Evolutionary conservation across 2,888 invertebrate genomes (phyloP).

Genomic region (Ethmia dodecea): DNA sequence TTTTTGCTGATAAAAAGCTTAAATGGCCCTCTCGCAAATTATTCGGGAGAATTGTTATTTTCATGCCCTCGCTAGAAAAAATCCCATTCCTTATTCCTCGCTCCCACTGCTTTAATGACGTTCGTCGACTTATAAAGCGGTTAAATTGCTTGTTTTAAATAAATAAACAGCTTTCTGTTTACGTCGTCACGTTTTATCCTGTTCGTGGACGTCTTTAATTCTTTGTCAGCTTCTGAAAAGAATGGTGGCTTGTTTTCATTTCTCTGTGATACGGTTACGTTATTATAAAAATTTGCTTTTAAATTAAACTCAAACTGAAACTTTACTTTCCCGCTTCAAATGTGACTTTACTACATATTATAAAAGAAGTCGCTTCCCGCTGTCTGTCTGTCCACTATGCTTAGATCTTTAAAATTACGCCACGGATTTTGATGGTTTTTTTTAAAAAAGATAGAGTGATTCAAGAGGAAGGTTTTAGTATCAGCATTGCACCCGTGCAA

Average conservation of each 20-base stretch:
- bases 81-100: constrained; percentile 48
- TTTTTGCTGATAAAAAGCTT: constrained; percentile 68
- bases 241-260: constrained; percentile 3
- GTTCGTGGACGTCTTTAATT: constrained; percentile 21
- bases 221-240: constrained; percentile 21
- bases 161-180: constrained; percentile 49
- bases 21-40: constrained; percentile 66
- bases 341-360: no score
- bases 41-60: constrained; percentile 67
- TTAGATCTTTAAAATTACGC: no score
- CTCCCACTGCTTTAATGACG: constrained; percentile 44
- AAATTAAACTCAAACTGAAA: no score
- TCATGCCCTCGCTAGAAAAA: constrained; percentile 47
- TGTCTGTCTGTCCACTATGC: no score
- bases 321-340: no score
- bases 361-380: no score
- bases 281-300: no score
- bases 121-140: constrained; percentile 49
- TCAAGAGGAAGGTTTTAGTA: no score
- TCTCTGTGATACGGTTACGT: no score
- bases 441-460: no score
- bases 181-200: constrained; percentile 27
- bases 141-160: constrained; percentile 55
- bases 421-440: no score
- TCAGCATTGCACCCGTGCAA: no score